Evolutionary conservation across 1,140 invertebrate genomes (phyloP).

Genomic region (Drosophila dunni): DNA sequence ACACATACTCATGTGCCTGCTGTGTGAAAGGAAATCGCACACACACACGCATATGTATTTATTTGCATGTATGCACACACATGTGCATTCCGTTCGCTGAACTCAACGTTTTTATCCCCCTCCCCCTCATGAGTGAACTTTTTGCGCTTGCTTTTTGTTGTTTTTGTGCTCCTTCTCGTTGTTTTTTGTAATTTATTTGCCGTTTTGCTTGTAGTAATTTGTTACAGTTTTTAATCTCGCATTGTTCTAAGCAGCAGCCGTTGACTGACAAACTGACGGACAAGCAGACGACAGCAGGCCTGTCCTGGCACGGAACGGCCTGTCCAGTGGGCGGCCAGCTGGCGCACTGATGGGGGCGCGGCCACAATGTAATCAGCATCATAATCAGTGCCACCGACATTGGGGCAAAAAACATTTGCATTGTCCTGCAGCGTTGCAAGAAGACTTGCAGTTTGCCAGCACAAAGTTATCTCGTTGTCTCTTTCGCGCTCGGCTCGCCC

Average conservation of each 20-base stretch:
- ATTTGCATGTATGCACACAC: background rate
- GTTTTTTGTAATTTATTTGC: slow-evolving; percentile 80
- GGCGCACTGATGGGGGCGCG: background rate
- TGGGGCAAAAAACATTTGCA: slow-evolving; percentile 42
- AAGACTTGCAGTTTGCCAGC: slow-evolving; percentile 5
- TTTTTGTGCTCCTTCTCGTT: slow-evolving; percentile 30
- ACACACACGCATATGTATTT: background rate
- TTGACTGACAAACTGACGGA: slow-evolving; percentile 44
- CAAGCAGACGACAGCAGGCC: slow-evolving; percentile 18
- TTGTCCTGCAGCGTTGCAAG: slow-evolving; percentile 53
- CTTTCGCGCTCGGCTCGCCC: background rate
- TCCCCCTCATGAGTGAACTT: slow-evolving; percentile 13
- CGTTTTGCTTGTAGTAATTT: slow-evolving; percentile 82
- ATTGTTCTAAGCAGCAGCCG: slow-evolving; percentile 77
- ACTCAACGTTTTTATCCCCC: slow-evolving; percentile 8
- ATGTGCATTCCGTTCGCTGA: slow-evolving; percentile 31
- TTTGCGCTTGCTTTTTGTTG: slow-evolving; percentile 28
- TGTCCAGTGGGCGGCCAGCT: slow-evolving; percentile 6
- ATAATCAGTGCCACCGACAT: slow-evolving; percentile 58
- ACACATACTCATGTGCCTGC: background rate
- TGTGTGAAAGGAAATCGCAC: slow-evolving; percentile 5
- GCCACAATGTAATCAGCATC: slow-evolving; percentile 66
- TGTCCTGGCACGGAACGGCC: background rate
- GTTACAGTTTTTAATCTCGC: slow-evolving; percentile 81
- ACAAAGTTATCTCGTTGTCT: slow-evolving; percentile 30